Evolutionary conservation across 2,797 vertebrate species (phyloP).

Genomic region (Rhynchonycteris naso): DNA sequence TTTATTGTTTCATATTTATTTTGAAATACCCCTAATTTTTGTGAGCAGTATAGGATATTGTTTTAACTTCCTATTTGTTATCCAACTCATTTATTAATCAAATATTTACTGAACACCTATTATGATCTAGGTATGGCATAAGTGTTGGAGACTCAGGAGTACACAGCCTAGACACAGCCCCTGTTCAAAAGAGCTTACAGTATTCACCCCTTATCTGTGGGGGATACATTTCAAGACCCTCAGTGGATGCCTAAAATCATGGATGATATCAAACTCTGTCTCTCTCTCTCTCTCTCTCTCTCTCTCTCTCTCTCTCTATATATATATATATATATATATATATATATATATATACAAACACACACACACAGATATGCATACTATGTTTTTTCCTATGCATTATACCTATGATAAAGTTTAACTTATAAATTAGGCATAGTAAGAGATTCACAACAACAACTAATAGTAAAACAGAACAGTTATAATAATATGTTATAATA

Average conservation of each 20-base stretch:
- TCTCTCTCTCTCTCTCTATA: no score
- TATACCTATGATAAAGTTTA: background rate
- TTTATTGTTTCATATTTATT: no score
- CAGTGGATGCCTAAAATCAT: background rate
- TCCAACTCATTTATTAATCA: slow-evolving; percentile 10
- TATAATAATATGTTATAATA: background rate
- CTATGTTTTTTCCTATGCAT: background rate
- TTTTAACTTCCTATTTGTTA: background rate
- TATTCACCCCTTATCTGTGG: background rate
- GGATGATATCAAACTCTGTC: background rate
- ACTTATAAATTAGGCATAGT: background rate
- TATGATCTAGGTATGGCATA: background rate
- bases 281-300: no score
- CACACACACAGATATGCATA: no score
- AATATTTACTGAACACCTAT: slow-evolving; percentile 36
- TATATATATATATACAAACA: background rate
- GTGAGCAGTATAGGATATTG: background rate
- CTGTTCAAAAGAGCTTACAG: background rate
- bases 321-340: background rate
- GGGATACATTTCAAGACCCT: background rate
- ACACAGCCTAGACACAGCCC: background rate
- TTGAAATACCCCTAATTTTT: no score
- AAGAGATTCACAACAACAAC: background rate
- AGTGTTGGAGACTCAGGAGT: background rate
- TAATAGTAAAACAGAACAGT: background rate